Evolutionary conservation across 2,888 invertebrate species (phyloP), one percentile per base, ranked within the genome.

Genomic region (Pandemis corylana): DNA sequence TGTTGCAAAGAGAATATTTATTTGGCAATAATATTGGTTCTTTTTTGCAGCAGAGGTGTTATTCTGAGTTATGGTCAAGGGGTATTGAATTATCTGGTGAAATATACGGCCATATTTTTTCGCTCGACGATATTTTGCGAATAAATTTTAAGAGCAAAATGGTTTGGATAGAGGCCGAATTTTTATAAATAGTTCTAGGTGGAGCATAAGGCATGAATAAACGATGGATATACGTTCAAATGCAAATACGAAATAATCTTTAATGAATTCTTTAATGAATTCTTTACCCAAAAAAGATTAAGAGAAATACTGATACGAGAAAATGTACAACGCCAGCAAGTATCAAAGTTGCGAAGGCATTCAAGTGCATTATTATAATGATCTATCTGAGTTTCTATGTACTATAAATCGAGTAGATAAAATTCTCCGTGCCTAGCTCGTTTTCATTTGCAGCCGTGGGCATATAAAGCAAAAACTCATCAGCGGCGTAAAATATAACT

Each of bases 1-100:
- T 69, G 70, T 65, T 68, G 77, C 77, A 75, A 71, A 77, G 69
- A 61, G 76, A 77, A 69, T 74, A 78, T 77, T 75, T 78, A 76
- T 78, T 73, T 28, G 72, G 72, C 71, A 67, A 76, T 77, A 71
- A 66, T 76, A 71, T 75, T 74, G 71, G 75, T 76, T 72, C 64
- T 70, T 77, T 78, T 77, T 78, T 77, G 61, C 65, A 61, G 53
- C 68, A 62, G 66, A 44, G 70, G 61, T 77, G 77, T 78, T 69
- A 72, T 72, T 71, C 68, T 78, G 78, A 78, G 76, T 77, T 77
- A 78, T 76, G 77, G 76, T 71, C 77, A 77, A 77, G 68, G 63
- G 72, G 68, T 73, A 77, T 77, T 77, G 78, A 78, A 77, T 77
- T 77, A 77, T 78, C 67, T 75, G 66, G 42, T 72, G 71, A 72